phyloP scores from a whole-genome alignment of 1,140 invertebrate species.

The Ceratosolen fusciceps region DNA sequence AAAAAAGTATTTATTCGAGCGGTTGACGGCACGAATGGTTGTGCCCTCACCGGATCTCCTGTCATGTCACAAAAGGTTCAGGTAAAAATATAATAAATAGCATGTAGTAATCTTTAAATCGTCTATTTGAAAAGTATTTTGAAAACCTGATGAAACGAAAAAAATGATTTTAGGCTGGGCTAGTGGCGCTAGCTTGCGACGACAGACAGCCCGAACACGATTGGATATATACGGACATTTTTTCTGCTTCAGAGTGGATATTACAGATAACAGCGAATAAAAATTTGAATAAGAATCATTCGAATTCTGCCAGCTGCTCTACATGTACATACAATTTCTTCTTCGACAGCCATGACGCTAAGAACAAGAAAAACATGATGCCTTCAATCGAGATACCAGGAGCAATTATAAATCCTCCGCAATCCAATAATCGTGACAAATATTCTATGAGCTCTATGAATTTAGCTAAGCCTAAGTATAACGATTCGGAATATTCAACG shows the following conservation, averaged over 20 bases:
- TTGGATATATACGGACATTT: conserved; percentile 54
- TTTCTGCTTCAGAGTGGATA: conserved; percentile 52
- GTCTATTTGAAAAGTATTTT: background rate
- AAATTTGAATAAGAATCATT: background rate
- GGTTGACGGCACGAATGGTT: conserved; percentile 46
- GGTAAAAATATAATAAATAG: conserved; percentile 25
- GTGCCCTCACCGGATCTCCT: conserved; percentile 52
- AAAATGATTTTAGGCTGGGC: conserved; percentile 46
- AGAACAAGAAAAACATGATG: too few relatives aligned
- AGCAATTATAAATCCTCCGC: too few relatives aligned
- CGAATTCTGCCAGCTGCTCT: conserved; percentile 30
- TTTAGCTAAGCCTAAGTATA: too few relatives aligned
- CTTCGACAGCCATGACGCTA: background rate
- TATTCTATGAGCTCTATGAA: too few relatives aligned
- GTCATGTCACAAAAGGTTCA: conserved; percentile 52
- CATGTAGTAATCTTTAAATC: background rate
- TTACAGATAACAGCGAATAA: too few relatives aligned
- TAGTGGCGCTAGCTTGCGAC: conserved; percentile 53
- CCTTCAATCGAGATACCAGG: too few relatives aligned
- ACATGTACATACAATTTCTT: conserved; percentile 51
- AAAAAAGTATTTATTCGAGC: conserved; percentile 38
- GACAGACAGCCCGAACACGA: conserved; percentile 47
- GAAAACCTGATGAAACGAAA: background rate
- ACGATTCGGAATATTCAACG: too few relatives aligned
- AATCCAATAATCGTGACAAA: too few relatives aligned